Conservation (phyloP, 2,797 vertebrate genomes). For the Tangara arthus region DNA sequence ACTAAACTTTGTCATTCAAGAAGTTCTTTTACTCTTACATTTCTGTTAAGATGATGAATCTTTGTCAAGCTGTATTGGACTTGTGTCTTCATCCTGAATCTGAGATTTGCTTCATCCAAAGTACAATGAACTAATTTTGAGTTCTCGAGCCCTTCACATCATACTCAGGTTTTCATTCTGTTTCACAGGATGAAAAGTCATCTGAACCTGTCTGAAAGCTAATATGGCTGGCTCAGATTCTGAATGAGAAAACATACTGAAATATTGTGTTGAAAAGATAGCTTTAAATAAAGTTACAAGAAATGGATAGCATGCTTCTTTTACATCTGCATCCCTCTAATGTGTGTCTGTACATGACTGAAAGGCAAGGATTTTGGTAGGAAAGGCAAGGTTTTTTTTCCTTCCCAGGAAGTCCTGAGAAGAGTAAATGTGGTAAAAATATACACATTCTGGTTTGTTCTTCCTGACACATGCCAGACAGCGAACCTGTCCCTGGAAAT, state of each 20-base stretch:
- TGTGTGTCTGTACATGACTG: neutral
- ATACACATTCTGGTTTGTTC: neutral
- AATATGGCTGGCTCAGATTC: neutral
- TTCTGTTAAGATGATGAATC: neutral
- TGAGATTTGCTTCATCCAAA: neutral
- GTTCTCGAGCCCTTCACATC: neutral
- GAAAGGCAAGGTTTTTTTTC: neutral
- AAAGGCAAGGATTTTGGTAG: neutral
- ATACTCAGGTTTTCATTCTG: neutral
- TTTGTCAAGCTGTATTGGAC: neutral
- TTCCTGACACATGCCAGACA: neutral
- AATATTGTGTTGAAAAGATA: neutral
- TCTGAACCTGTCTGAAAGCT: neutral
- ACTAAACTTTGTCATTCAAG: neutral
- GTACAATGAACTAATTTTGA: neutral
- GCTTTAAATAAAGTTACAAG: neutral
- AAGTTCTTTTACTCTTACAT: neutral
- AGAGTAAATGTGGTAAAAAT: neutral
- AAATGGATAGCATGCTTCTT: neutral
- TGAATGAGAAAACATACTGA: neutral
- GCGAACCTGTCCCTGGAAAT: neutral
- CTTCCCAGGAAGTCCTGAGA: neutral
- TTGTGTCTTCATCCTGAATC: neutral
- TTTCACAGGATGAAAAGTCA: neutral
- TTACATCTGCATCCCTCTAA: neutral